Percentiles rank a stretch among this genome's conserved stretches.
These are phyloP conservation scores for Rallus limicola DNA, from an alignment of 2,113 vertebrate species.

Conservation along the genomic window DNA sequence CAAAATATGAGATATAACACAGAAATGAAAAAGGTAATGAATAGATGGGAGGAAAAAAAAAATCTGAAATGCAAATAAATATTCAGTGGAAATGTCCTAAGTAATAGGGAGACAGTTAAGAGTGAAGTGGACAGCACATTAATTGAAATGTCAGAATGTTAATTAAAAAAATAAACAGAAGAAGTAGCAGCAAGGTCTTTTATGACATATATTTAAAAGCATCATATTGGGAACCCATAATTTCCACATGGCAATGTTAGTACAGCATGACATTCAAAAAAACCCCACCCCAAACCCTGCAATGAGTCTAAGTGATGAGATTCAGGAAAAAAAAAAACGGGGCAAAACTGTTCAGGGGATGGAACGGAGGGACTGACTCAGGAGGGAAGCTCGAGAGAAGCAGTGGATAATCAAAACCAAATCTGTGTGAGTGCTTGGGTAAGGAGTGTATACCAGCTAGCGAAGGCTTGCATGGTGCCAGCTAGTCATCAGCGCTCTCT, in stretches of 20 bases:
- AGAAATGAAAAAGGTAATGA: not conserved
- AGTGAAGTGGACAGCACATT: not conserved
- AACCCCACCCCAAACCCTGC: no score
- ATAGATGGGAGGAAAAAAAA: not conserved
- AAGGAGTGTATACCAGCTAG: not conserved
- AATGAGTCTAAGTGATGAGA: not conserved
- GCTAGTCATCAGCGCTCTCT: not conserved
- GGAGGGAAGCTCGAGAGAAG: not conserved
- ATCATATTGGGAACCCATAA: not conserved
- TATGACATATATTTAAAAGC: not conserved
- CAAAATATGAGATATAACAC: not conserved
- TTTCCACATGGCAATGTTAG: not conserved
- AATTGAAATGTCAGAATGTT: not conserved
- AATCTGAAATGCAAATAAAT: not conserved
- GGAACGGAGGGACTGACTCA: not conserved
- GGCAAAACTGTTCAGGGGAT: not conserved
- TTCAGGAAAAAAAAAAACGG: not conserved
- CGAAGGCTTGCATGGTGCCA: not conserved
- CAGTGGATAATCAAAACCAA: not conserved
- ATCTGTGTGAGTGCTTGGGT: not conserved
- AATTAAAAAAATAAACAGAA: not conserved
- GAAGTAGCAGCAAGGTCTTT: not conserved
- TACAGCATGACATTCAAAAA: not conserved
- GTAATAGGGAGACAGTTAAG: not conserved
- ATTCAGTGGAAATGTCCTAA: not conserved